These are phyloP conservation scores for Drosophila suboccidentalis DNA, from an alignment of 2,888 invertebrate species.

Conservation along the genomic window DNA sequence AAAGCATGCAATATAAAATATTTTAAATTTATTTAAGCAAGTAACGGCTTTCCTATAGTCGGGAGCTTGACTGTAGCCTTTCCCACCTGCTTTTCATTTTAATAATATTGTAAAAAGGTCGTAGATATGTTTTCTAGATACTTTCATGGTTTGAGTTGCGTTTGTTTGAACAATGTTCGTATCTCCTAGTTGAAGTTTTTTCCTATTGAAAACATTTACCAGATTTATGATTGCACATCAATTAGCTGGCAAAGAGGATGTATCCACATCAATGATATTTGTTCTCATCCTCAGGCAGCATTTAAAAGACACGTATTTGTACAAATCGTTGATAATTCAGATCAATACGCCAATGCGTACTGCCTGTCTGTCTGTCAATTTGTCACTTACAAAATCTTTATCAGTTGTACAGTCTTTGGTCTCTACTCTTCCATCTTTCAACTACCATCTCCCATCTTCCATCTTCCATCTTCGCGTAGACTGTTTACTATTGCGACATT, in stretches of 20 bases:
- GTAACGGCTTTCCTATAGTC: no score
- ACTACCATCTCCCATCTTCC: neutral
- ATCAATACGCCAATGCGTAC: slow-evolving; percentile 57
- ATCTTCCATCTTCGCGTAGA: neutral
- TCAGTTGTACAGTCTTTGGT: slow-evolving; percentile 31
- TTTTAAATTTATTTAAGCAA: no score
- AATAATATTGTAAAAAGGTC: no score
- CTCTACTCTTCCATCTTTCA: neutral
- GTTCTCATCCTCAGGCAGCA: slow-evolving; percentile 3
- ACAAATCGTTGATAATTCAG: slow-evolving; percentile 77
- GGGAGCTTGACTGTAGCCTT: no score
- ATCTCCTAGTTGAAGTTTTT: neutral
- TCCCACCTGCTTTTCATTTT: no score
- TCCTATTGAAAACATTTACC: slow-evolving; percentile 31
- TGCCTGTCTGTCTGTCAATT: slow-evolving; percentile 53
- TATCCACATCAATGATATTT: slow-evolving; percentile 17
- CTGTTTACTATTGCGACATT: slow-evolving; percentile 74
- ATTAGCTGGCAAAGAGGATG: slow-evolving; percentile 56
- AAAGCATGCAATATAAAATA: no score
- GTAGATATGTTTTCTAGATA: no score
- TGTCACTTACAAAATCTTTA: slow-evolving; percentile 71
- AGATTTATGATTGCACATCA: slow-evolving; percentile 77
- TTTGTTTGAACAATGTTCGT: slow-evolving; percentile 14
- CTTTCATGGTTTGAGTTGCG: neutral
- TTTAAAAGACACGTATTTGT: slow-evolving; percentile 56